Conservation (phyloP, 2,888 invertebrate species). For the Athalia cordata region DNA sequence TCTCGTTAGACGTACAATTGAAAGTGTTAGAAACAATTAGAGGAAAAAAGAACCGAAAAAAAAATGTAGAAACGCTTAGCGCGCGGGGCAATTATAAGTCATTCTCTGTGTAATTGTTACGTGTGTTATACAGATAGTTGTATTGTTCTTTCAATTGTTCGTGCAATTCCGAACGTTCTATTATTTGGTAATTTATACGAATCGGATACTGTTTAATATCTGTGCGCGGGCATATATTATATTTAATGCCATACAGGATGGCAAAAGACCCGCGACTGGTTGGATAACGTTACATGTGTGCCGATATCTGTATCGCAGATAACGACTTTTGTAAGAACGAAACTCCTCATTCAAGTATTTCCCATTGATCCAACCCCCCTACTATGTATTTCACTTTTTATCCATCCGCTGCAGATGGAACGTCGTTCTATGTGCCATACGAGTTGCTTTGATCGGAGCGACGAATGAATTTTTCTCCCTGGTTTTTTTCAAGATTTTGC, state of each 20-base stretch:
- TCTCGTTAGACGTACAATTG: background rate
- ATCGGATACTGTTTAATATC: no score
- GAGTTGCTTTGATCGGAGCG: background rate
- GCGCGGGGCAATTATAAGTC: background rate
- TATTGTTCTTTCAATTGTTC: no score
- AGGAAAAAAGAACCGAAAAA: background rate
- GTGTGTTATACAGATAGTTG: background rate
- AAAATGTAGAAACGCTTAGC: constrained; percentile 2
- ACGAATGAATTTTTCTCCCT: no score
- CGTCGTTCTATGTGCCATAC: background rate
- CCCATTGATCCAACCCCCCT: constrained; percentile 5
- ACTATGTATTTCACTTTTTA: background rate
- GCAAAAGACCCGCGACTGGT: no score
- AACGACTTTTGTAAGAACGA: constrained; percentile 15
- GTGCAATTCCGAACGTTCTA: no score
- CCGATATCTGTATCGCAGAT: background rate
- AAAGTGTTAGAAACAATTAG: background rate
- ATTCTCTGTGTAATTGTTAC: background rate
- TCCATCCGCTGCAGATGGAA: background rate
- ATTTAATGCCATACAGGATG: no score
- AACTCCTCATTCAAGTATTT: constrained; percentile 5
- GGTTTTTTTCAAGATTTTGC: no score
- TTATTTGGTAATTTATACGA: no score
- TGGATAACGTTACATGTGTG: no score
- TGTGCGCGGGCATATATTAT: no score